Evolutionary conservation across 2,113 vertebrate genomes (phyloP), one percentile per base, ranked within the genome.

Genomic region (Upupa epops): DNA sequence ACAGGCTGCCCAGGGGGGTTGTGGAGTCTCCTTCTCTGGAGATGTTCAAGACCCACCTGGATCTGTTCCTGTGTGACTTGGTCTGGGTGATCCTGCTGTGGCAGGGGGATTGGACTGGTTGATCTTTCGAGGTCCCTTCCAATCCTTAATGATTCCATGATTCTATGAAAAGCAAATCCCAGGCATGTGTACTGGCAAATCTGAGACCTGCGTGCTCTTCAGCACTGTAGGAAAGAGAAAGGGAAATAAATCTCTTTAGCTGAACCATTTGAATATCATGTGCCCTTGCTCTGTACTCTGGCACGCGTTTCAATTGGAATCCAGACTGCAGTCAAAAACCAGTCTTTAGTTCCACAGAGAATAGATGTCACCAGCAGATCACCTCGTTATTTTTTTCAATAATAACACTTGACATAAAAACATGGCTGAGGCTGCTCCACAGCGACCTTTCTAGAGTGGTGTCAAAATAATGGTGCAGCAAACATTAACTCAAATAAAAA

Each of bases 391-490:
- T 54, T 34, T 36, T 82, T 84, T 88, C 86, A 72, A 13, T 80
- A 75, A 81, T 11, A 91, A n/a, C 61, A 63, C 37, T 93, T 91
- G 82, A 88, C 84, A 91, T 66, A 31, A 80, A 70, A 69, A 70
- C 52, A 87, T 77, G 75, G 8, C 68, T 75, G 37, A 74, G 36
- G 18, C 28, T 76, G 29, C 79, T 93, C 19, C 51, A 60, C 45
- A 64, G 13, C 65, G 36, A 91, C 45, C 84, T 86, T 78, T 59
- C 42, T 65, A 40, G 6, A 77, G 8, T 5, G 4, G 10, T 73
- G 71, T 8, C 83, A 83, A 56, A 85, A 85, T 46, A 69, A 55
- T 36, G 17, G 14, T 34, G 31, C 45, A 60, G 68, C 76, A 82
- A 6, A 56, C 28, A 72, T n/a, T 40, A 89, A 86, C 29, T n/a